phyloP scores from a whole-genome alignment of 2,797 vertebrate genomes.

The Onychomys leucogaster region DNA sequence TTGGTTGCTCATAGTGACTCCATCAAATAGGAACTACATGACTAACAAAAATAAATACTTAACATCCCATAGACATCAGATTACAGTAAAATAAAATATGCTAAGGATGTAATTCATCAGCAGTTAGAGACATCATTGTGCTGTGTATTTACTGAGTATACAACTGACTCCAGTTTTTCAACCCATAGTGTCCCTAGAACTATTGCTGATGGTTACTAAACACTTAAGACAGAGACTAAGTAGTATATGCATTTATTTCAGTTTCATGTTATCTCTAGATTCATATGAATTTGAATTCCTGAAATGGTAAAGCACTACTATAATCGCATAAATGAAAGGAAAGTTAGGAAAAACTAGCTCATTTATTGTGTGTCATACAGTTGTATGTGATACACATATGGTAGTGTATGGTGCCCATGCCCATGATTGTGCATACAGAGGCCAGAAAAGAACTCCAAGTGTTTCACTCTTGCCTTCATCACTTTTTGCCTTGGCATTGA shows the following conservation, averaged over 20 bases:
- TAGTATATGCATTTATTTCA: background rate
- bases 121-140: background rate
- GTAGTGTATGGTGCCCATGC: too few relatives aligned
- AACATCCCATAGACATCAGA: background rate
- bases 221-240: background rate
- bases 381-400: background rate
- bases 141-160: background rate
- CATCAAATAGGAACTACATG: background rate
- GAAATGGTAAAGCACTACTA: background rate
- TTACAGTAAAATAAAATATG: background rate
- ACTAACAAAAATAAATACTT: background rate
- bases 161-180: background rate
- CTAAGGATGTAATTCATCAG: background rate
- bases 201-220: background rate
- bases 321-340: background rate
- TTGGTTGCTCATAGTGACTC: too few relatives aligned
- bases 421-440: background rate
- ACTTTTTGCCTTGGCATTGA: background rate
- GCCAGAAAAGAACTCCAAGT: background rate
- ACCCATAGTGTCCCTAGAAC: background rate
- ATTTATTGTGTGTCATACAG: background rate
- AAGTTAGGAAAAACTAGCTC: background rate
- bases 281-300: background rate
- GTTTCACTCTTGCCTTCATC: background rate
- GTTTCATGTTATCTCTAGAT: background rate